Percentiles rank a stretch among this genome's conserved stretches.
phyloP scores from a whole-genome alignment of 1,140 invertebrate genomes.

The Papilio aristodemus region DNA sequence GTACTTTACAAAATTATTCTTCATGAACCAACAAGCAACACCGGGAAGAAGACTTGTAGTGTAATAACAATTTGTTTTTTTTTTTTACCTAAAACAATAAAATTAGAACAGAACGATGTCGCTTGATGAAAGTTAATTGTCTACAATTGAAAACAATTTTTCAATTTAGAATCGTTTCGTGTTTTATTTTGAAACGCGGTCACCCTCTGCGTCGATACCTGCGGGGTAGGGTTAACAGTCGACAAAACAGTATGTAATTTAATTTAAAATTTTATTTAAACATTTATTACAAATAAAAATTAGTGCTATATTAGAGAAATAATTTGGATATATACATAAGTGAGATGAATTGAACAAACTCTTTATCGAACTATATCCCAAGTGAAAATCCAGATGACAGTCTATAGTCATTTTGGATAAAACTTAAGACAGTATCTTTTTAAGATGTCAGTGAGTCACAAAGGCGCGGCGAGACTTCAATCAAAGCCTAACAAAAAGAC shows the following conservation, averaged over 20 bases:
- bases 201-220: conserved; percentile 32
- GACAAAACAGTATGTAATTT: neutral
- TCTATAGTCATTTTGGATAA: conserved; percentile 11
- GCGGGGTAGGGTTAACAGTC: neutral
- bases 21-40: neutral
- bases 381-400: conserved; percentile 9
- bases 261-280: neutral
- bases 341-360: neutral
- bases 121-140: conserved; percentile 54
- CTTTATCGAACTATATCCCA: neutral
- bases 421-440: conserved; percentile 27
- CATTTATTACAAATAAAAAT: no score
- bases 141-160: conserved; percentile 63
- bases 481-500: conserved; percentile 43
- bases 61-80: conserved; percentile 26
- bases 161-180: conserved; percentile 50
- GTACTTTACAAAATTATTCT: neutral
- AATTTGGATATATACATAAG: no score
- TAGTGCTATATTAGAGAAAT: no score
- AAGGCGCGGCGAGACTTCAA: conserved; percentile 36
- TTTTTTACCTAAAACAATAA: conserved; percentile 38
- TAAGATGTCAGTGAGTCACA: conserved; percentile 45
- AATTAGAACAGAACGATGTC: conserved; percentile 37
- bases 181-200: conserved; percentile 40
- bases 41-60: neutral